Conservation (phyloP, 2,888 invertebrate genomes). For the Strigamia crassipes region DNA sequence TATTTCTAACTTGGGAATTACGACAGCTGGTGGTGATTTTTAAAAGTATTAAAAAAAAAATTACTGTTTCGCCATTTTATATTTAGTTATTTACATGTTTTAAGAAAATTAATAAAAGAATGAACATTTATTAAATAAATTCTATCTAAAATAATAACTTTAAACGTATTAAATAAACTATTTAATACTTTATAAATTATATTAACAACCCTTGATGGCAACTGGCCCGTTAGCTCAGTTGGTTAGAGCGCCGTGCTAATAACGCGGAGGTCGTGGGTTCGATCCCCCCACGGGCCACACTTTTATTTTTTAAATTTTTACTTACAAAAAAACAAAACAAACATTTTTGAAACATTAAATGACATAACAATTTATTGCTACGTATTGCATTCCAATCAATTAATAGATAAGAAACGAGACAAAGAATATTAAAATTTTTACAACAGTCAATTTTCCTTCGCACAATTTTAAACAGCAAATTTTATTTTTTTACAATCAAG, state of each 20-base stretch:
- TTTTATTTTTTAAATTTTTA: not conserved
- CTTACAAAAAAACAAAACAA: not conserved
- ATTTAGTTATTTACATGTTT: not conserved
- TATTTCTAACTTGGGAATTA: not conserved
- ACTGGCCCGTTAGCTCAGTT: constrained; percentile 24
- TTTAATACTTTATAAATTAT: not conserved
- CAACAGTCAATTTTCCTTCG: not conserved
- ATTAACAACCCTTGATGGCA: not conserved
- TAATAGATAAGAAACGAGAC: not conserved
- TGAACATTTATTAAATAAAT: too few species aligned
- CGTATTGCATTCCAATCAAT: not conserved
- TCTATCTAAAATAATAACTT: too few species aligned
- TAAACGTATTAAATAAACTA: not conserved
- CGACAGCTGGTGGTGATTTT: not conserved
- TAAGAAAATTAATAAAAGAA: not conserved
- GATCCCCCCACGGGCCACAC: constrained; percentile 21
- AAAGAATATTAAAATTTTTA: not conserved
- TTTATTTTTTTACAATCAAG: not conserved
- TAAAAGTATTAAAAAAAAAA: not conserved
- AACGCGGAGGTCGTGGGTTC: constrained; percentile 30
- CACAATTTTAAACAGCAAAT: constrained; percentile 6
- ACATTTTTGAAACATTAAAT: not conserved
- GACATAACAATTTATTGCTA: constrained; percentile 14
- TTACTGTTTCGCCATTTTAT: too few species aligned
- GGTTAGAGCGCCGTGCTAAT: constrained; percentile 14